phyloP scores from a whole-genome alignment of 1,140 invertebrate genomes.

The Sesamia nonagrioides region DNA sequence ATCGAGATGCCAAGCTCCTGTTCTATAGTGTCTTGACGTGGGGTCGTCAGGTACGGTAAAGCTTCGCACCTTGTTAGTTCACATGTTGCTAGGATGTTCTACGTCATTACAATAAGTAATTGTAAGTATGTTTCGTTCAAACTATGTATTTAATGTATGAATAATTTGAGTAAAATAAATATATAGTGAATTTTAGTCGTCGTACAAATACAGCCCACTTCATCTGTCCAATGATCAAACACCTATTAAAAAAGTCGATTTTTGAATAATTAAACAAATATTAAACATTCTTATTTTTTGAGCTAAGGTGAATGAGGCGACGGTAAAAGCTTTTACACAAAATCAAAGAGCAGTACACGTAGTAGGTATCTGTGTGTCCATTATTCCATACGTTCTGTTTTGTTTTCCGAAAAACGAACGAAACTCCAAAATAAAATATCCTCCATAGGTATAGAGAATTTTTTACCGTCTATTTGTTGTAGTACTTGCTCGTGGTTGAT shows the following conservation, averaged over 20 bases:
- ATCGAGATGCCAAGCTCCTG: slow-evolving; percentile 11
- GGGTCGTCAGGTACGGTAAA: slow-evolving; percentile 13
- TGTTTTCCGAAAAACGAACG: background rate
- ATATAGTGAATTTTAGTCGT: too few species aligned
- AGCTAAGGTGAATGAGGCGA: too few species aligned
- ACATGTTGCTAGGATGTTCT: slow-evolving; percentile 9
- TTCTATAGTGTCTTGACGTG: slow-evolving; percentile 27
- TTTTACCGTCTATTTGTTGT: too few species aligned
- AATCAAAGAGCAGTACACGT: slow-evolving; percentile 8
- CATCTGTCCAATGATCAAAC: too few species aligned
- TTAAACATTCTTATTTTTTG: too few species aligned
- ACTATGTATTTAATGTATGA: too few species aligned
- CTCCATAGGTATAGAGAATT: too few species aligned
- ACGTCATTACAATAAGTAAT: slow-evolving; percentile 9
- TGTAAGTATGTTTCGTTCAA: background rate
- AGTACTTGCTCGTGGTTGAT: too few species aligned
- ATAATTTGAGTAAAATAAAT: too few species aligned
- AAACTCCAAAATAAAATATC: background rate
- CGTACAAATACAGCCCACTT: too few species aligned
- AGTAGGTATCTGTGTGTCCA: background rate
- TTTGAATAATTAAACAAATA: too few species aligned
- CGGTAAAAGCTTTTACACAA: slow-evolving; percentile 31
- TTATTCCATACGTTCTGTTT: background rate
- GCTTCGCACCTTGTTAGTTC: slow-evolving; percentile 43
- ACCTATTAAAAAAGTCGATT: too few species aligned